phyloP scores from a whole-genome alignment of 2,888 invertebrate genomes.

The Alloplasta piceator region DNA sequence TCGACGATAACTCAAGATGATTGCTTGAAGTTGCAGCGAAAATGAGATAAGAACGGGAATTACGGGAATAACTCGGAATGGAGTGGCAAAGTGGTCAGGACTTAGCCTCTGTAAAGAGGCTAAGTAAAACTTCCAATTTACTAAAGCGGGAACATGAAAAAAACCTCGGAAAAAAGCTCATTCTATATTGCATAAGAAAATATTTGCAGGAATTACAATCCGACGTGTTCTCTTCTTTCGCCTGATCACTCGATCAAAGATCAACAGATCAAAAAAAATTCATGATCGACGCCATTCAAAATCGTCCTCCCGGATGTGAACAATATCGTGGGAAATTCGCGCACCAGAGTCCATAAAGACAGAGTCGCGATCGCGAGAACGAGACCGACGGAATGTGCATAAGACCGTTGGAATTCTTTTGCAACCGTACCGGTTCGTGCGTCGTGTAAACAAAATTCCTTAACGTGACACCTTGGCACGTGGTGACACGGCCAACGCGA shows the following conservation, averaged over 20 bases:
- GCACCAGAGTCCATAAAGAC: slow-evolving; percentile 8
- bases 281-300: slow-evolving; percentile 9
- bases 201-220: too few relatives aligned
- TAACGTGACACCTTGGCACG: slow-evolving; percentile 59
- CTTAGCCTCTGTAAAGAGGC: too few relatives aligned
- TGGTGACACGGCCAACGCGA: slow-evolving; percentile 10
- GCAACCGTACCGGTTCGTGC: slow-evolving; percentile 53
- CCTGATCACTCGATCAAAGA: too few relatives aligned
- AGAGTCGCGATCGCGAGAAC: slow-evolving; percentile 33
- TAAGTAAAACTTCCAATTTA: neutral
- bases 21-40: neutral
- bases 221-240: too few relatives aligned
- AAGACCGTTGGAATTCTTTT: slow-evolving; percentile 60
- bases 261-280: neutral
- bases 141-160: too few relatives aligned
- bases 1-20: neutral
- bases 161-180: too few relatives aligned
- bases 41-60: slow-evolving; percentile 14
- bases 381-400: slow-evolving; percentile 32
- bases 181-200: too few relatives aligned
- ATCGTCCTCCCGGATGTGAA: slow-evolving; percentile 22
- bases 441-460: slow-evolving; percentile 62
- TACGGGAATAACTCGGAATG: slow-evolving; percentile 7
- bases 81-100: neutral
- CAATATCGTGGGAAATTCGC: slow-evolving; percentile 18